Conservation (phyloP, 2,113 vertebrate genomes). For the Columbina picui region DNA sequence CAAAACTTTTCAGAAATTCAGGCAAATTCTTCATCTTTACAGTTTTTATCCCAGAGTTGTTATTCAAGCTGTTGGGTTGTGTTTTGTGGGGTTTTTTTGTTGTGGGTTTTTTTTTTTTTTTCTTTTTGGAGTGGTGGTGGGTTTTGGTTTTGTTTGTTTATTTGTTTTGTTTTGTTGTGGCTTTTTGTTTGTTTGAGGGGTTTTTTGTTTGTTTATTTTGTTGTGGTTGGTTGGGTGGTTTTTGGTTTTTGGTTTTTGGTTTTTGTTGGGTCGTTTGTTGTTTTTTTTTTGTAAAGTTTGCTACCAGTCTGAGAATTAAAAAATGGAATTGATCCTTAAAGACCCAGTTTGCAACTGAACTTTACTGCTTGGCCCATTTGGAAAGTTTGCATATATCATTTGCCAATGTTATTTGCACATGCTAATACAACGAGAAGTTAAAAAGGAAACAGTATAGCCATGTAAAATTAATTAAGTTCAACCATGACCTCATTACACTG, state of each 20-base stretch:
- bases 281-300: background rate
- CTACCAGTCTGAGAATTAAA: background rate
- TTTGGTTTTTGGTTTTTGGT: too few species aligned
- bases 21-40: background rate
- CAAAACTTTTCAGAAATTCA: background rate
- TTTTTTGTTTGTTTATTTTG: too few species aligned
- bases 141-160: background rate
- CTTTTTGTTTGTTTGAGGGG: background rate
- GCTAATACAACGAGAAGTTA: conserved; percentile 19
- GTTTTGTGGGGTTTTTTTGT: background rate
- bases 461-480: conserved; percentile 66
- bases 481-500: conserved; percentile 58
- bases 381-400: conserved; percentile 12
- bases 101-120: background rate
- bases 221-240: too few species aligned
- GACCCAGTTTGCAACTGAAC: background rate
- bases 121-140: too few species aligned
- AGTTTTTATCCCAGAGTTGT: background rate
- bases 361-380: background rate
- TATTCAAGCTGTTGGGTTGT: background rate
- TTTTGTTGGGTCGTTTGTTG: too few species aligned
- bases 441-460: conserved; percentile 66
- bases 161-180: background rate
- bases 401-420: conserved; percentile 39
- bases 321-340: conserved; percentile 1